Percentiles rank a stretch among this genome's conserved stretches.
These are phyloP conservation scores for rat (Rattus norvegicus) DNA, from an alignment of 2,113 vertebrate species.

Conservation along the genomic window GRCr8 NC_086023.1:26898001-26898500, in stretches of 20 bases:
- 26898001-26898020: background rate
- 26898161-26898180: background rate
- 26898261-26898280: background rate
- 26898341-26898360: background rate
- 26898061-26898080: background rate
- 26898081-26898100: background rate
- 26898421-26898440: background rate
- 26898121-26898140: background rate
- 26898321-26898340: background rate
- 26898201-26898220: background rate
- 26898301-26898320: background rate
- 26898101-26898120: background rate
- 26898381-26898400: background rate
- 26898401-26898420: background rate
- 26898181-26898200: background rate
- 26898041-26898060: background rate
- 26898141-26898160: background rate
- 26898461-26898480: background rate
- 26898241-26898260: background rate
- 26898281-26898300: background rate
- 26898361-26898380: background rate
- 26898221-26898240: background rate
- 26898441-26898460: background rate
- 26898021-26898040: background rate
- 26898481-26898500: background rate